Evolutionary conservation across 2,888 invertebrate genomes (phyloP), one percentile per base, ranked within the genome.

Genomic region (Diabrotica balteata): DNA sequence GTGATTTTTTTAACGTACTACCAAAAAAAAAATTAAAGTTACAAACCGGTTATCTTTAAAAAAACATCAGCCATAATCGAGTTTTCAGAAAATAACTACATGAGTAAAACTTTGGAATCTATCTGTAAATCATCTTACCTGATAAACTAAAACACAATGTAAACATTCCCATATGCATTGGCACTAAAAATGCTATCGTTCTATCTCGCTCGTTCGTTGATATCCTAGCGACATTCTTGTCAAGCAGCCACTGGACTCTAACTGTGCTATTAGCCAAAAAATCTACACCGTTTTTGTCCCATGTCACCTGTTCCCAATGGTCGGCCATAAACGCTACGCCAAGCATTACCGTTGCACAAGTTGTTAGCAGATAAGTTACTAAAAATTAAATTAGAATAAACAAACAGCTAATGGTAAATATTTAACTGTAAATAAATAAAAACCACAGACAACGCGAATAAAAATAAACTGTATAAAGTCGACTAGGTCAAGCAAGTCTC

Each of bases 131-230:
- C 55, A 49, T 65, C 80, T 82, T 85, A 94, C 94, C 93, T 84
- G 90, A 90, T 77, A 95, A 87, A 77, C 92, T 92, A 77, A 91
- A 91, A 84, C 93, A 96, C 83, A 93, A 88, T 32, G 92, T 95
- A 96, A 93, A 96, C 79, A 93, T 96, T 47, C 93, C 96, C n/a
- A 93, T 94, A 77, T 93, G 93, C 91, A 93, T 93, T 9, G 93
- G 95, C 44, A 95, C 93, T 67, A 95, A 84, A 84, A 94, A 93
- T 47, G 91, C 90, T 11, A 80, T 69, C 8, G 79, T 75, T 49
- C 69, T 77, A 68, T 79, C 78, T 70, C 73, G 74, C 68, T 82
- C 81, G 76, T 76, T 77, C 55, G 81, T 82, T 10, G 82, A 77
- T 8, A 89, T 81, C 85, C 90, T 88, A 32, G 90, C 92, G 22